A percentile compares a stretch with the other conserved stretches of the same genome.
phyloP scores from a whole-genome alignment of 2,113 vertebrate species.

The Globicephala melas region DNA sequence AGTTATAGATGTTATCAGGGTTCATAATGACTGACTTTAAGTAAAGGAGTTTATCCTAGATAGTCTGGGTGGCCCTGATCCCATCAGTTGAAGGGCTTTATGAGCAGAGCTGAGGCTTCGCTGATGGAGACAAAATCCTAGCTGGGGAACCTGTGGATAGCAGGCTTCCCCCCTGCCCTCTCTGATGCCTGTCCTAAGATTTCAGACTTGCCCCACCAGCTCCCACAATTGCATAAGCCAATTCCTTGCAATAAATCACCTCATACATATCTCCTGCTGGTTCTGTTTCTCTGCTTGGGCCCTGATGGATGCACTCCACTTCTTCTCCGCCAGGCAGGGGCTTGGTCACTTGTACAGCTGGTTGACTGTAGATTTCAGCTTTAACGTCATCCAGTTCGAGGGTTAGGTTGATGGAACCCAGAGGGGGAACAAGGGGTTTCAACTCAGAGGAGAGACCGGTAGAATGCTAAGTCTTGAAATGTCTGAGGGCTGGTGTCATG shows the following conservation, averaged over 20 bases:
- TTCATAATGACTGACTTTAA: not conserved
- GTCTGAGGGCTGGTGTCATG: not conserved
- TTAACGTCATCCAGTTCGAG: not conserved
- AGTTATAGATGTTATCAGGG: not conserved
- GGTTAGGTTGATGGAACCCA: not conserved
- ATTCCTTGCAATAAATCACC: no score
- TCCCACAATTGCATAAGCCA: no score
- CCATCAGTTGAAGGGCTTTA: not conserved
- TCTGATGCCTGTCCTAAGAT: not conserved
- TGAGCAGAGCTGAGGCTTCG: not conserved
- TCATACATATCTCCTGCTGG: no score
- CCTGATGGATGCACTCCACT: not conserved
- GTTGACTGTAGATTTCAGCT: not conserved
- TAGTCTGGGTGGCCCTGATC: not conserved
- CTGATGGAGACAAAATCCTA: not conserved
- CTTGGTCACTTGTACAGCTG: not conserved
- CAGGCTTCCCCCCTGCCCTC: not conserved
- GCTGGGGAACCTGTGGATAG: not conserved
- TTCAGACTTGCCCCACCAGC: not conserved
- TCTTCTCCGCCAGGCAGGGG: not conserved
- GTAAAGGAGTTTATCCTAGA: no score
- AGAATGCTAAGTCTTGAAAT: not conserved
- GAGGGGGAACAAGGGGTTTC: not conserved
- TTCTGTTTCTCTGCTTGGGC: not conserved
- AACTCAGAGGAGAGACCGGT: not conserved